Evolutionary conservation across 2,113 vertebrate species (phyloP), one percentile per base, ranked within the genome.

Genomic region (Hyaena hyaena): DNA sequence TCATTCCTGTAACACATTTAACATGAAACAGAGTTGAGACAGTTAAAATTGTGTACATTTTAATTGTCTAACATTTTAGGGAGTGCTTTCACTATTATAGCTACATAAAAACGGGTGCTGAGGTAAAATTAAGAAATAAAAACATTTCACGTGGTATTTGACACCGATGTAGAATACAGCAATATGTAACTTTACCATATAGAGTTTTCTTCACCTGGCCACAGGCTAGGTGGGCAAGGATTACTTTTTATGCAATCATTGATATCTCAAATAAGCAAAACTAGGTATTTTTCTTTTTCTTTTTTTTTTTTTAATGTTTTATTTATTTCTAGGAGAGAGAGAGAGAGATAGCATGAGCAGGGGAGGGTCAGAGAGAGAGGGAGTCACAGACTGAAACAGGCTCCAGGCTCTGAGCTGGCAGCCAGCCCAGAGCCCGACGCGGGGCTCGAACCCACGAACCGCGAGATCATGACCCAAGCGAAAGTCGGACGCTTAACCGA

Each of bases 1-100:
- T 95, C 98, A 93, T 92, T 97, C 96, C 94, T 97, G 98, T 95
- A 97, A 97, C 92, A 98, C 86, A 98, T 88, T 90, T 92, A 97
- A 97, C 86, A 35, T 48, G 97, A 98, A 86, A 80, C 91, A 97
- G 65, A 95, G 82, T 91, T 97, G 93, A 98, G 81, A 98, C 85
- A 93, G 84, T 97, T 96, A 95, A 96, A 97, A 95, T 63, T 33
- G 86, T 16, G 80, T 14, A 83, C 85, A 95, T 89, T 91, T 96
- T 90, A 90, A 97, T 33, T 81, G 82, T 73, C 76, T 97, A 92
- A 95, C 94, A 73, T 39, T 90, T 88, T 95, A 95, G 96, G 88
- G 48, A 88, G 79, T 93, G 50, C 15, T 92, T 93, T 96, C 39
- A 84, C 65, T 90, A 90, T 63, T 35, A 71, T 0, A 80, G 55